phyloP scores from a whole-genome alignment of 2,888 invertebrate species.

The Machimus atricapillus region DNA sequence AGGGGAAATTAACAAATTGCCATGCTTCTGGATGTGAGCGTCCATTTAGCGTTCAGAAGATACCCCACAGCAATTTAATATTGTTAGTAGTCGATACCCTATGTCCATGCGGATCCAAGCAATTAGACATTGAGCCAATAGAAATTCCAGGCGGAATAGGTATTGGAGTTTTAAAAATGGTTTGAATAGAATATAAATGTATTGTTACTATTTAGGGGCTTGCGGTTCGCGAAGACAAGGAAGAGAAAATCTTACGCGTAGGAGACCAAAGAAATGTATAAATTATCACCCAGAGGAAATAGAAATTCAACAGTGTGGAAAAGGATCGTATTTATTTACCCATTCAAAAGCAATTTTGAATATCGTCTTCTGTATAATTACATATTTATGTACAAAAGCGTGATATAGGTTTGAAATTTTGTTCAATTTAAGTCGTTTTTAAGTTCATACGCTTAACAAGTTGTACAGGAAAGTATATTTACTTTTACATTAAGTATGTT shows the following conservation, averaged over 20 bases:
- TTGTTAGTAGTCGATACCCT: slow-evolving; percentile 86
- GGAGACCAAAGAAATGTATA: slow-evolving; percentile 80
- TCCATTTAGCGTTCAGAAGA: slow-evolving; percentile 91
- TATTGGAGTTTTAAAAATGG: slow-evolving; percentile 43
- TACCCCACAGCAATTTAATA: slow-evolving; percentile 88
- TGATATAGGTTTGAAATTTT: slow-evolving; percentile 55
- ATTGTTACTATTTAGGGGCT: slow-evolving; percentile 55
- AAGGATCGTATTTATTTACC: slow-evolving; percentile 56
- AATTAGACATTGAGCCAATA: slow-evolving; percentile 80
- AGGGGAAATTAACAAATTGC: slow-evolving; percentile 86
- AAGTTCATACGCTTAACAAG: not conserved
- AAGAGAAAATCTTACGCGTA: slow-evolving; percentile 73
- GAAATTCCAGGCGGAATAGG: slow-evolving; percentile 69
- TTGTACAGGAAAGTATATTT: not conserved
- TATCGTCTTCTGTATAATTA: slow-evolving; percentile 56
- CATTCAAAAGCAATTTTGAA: slow-evolving; percentile 55
- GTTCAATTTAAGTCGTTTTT: slow-evolving; percentile 17
- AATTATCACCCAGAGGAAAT: slow-evolving; percentile 87
- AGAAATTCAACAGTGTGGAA: slow-evolving; percentile 62
- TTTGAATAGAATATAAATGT: not conserved
- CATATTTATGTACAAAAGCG: slow-evolving; percentile 58
- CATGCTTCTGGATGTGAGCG: slow-evolving; percentile 88
- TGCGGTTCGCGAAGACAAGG: slow-evolving; percentile 67
- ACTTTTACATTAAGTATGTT: not conserved
- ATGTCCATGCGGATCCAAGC: slow-evolving; percentile 88